phyloP scores from a whole-genome alignment of 23 tunicate species.

The Trididemnum clinides region DNA sequence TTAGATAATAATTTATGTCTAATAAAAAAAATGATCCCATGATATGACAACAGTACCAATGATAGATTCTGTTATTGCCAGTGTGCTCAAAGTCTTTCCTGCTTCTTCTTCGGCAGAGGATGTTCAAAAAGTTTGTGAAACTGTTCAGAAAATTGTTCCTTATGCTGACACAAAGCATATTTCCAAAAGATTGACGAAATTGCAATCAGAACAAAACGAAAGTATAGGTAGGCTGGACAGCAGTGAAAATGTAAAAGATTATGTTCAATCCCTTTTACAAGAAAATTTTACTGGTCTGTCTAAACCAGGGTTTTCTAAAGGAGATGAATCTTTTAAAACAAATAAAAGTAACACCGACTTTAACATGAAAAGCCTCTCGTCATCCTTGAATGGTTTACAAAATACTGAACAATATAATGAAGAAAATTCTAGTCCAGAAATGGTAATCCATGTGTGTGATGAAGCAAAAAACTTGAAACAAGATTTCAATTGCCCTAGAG shows the following conservation, averaged over 20 bases:
- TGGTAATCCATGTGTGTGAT: slow-evolving; percentile 97
- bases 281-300: background rate
- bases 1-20: too few species aligned
- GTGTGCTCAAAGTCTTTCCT: background rate
- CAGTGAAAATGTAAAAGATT: background rate
- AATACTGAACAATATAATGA: background rate
- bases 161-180: slow-evolving; percentile 12
- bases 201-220: background rate
- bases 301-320: background rate
- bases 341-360: background rate
- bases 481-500: slow-evolving; percentile 94
- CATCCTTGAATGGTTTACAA: background rate
- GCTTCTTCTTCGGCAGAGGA: background rate
- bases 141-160: background rate
- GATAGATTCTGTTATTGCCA: background rate
- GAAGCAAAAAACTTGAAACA: slow-evolving; percentile 86
- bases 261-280: slow-evolving; percentile 24
- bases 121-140: background rate
- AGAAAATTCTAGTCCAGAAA: slow-evolving; percentile 46
- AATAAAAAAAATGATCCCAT: background rate
- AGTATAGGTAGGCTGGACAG: background rate
- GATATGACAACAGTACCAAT: background rate
- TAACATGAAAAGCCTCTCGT: background rate
- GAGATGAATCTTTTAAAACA: background rate
- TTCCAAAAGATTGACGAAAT: background rate